Base-by-base conservation (phyloP, 1,140 invertebrate species). In the Pseudobourletiella spinata region DNA sequence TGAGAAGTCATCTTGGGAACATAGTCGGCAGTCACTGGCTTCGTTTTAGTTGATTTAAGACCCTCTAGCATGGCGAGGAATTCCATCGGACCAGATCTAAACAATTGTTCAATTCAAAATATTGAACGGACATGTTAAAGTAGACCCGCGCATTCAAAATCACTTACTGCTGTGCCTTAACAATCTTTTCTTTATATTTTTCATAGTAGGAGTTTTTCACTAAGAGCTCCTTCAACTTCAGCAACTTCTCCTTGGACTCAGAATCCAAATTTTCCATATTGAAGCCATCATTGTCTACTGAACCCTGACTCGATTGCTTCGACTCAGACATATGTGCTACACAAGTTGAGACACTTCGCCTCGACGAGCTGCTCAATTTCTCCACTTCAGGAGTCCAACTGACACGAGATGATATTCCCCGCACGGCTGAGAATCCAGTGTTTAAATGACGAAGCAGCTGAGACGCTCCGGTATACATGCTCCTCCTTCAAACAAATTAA, bases 121-220 rank as follows among this genome's bases (percentile, higher is more conserved):
- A 48, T 48, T 6, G 24, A 48, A 48, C 11, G n/a, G n/a, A n/a
- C n/a, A n/a, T n/a, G n/a, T n/a, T n/a, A n/a, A n/a, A n/a, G n/a
- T n/a, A n/a, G n/a, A n/a, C n/a, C n/a, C n/a, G n/a, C n/a, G n/a
- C n/a, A n/a, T n/a, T n/a, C n/a, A n/a, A n/a, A n/a, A n/a, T n/a
- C n/a, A n/a, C n/a, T n/a, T 71, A 74, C 74, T 87, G 76, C 73
- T 91, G 86, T 30, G 88, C 69, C 59, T 80, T 76, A 1, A 84
- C 80, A 62, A 91, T 88, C 74, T 89, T 88, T 1, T 80, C 73
- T 0, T 87, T 84, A 76, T 92, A 92, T 73, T 91, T 92, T 20
- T 84, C 82, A 71, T 79, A 91, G 72, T 86, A 91, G 1, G 88
- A 87, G 79, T 91, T 92, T 6, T 76, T 80, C 74, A 84, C 76